Conservation (phyloP, 2,888 invertebrate genomes). For the Melieria omissa region DNA sequence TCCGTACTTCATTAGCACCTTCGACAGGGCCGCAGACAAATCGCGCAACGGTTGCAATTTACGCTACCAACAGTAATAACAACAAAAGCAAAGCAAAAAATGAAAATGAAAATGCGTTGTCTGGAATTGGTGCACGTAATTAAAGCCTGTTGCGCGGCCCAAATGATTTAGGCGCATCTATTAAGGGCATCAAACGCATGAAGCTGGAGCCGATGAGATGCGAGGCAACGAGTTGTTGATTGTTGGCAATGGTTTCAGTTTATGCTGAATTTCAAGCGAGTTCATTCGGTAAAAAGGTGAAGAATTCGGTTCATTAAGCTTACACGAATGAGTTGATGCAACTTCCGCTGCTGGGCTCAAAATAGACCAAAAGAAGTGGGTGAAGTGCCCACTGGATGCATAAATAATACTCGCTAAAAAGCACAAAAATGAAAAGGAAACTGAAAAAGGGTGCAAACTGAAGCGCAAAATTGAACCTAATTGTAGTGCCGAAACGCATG, state of each 20-base stretch:
- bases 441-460: neutral
- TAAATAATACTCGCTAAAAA: neutral
- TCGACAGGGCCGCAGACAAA: neutral
- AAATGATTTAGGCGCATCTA: slow-evolving; percentile 38
- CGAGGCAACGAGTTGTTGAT: too few relatives aligned
- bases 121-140: slow-evolving; percentile 39
- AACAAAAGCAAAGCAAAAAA: too few relatives aligned
- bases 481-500: neutral
- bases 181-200: too few relatives aligned
- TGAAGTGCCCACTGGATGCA: neutral
- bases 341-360: slow-evolving; percentile 1
- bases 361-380: neutral
- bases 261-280: too few relatives aligned
- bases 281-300: too few relatives aligned
- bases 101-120: slow-evolving; percentile 27
- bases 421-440: neutral
- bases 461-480: neutral
- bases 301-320: too few relatives aligned
- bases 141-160: slow-evolving; percentile 37
- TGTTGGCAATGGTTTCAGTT: too few relatives aligned
- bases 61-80: too few relatives aligned
- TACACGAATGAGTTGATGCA: neutral
- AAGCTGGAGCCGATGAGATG: too few relatives aligned
- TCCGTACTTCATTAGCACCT: neutral
- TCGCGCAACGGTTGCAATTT: too few relatives aligned